phyloP scores from a whole-genome alignment of 2,797 vertebrate species.

The Notolepis coatsorum region DNA sequence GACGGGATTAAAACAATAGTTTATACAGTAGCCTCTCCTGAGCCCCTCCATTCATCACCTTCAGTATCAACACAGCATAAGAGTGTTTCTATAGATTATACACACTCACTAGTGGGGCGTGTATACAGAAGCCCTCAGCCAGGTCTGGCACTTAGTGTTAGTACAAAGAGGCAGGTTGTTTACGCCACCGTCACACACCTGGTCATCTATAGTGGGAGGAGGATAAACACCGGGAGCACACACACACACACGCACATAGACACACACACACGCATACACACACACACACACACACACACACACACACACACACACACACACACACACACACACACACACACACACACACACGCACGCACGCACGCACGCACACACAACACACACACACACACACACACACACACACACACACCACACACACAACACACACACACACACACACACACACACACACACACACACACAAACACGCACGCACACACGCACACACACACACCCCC shows the following conservation, averaged over 20 bases:
- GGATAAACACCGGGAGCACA: conserved; percentile 54
- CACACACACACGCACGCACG: not conserved
- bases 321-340: not conserved
- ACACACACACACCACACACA: not conserved
- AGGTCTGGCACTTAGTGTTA: conserved; percentile 71
- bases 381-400: not conserved
- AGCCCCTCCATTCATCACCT: conserved; percentile 76
- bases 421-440: conserved; percentile 4
- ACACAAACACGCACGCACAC: not conserved
- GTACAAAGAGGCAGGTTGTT: conserved; percentile 72
- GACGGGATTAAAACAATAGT: conserved; percentile 79
- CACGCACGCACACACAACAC: not conserved
- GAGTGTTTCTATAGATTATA: conserved; percentile 87
- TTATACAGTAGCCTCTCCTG: conserved; percentile 78
- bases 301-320: conserved; percentile 2
- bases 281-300: not conserved
- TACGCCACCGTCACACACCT: conserved; percentile 75
- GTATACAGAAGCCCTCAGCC: conserved; percentile 75
- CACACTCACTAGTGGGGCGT: conserved; percentile 78
- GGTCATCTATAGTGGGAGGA: conserved; percentile 69
- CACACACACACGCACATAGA: conserved; percentile 12
- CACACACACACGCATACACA: not conserved
- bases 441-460: not conserved
- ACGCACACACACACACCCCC: conserved; percentile 1
- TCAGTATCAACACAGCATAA: conserved; percentile 82